Evolutionary conservation across 2,888 invertebrate genomes (phyloP).

Genomic region (Carpatolechia fugitivella): DNA sequence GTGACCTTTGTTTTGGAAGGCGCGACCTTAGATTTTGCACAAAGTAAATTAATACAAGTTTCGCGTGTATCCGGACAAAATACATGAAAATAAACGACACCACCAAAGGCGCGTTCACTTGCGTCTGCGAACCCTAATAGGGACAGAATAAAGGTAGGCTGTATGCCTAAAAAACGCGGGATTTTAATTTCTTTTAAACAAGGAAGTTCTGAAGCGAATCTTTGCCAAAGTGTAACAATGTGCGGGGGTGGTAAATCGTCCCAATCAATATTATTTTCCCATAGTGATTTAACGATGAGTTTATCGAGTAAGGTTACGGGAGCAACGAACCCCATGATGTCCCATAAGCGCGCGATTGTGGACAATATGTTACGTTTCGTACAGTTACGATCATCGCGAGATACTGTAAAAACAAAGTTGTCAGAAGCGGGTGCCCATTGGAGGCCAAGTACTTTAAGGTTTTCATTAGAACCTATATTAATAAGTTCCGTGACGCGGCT

Average conservation of each 20-base stretch:
- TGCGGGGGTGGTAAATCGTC: constrained; percentile 14
- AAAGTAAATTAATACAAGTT: background rate
- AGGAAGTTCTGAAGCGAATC: constrained; percentile 12
- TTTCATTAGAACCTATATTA: too few species aligned
- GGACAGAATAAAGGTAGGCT: background rate
- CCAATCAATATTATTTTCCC: constrained; percentile 15
- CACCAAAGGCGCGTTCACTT: background rate
- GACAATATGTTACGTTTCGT: too few species aligned
- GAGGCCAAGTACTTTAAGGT: too few species aligned
- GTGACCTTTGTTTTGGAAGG: constrained; percentile 17
- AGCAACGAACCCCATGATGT: too few species aligned
- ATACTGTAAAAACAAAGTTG: too few species aligned
- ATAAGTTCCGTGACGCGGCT: too few species aligned
- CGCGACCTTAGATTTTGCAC: constrained; percentile 20
- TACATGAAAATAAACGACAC: constrained; percentile 2
- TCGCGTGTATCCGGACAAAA: too few species aligned
- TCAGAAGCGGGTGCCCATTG: too few species aligned
- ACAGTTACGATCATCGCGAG: too few species aligned
- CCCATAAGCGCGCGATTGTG: too few species aligned
- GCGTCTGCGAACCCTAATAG: constrained; percentile 22
- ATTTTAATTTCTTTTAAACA: background rate
- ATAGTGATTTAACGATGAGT: background rate
- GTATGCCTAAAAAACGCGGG: too few species aligned
- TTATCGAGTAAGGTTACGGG: too few species aligned
- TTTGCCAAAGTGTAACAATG: constrained; percentile 1